phyloP scores from a whole-genome alignment of 2,113 vertebrate genomes.

The Telmatochromis sp. region DNA sequence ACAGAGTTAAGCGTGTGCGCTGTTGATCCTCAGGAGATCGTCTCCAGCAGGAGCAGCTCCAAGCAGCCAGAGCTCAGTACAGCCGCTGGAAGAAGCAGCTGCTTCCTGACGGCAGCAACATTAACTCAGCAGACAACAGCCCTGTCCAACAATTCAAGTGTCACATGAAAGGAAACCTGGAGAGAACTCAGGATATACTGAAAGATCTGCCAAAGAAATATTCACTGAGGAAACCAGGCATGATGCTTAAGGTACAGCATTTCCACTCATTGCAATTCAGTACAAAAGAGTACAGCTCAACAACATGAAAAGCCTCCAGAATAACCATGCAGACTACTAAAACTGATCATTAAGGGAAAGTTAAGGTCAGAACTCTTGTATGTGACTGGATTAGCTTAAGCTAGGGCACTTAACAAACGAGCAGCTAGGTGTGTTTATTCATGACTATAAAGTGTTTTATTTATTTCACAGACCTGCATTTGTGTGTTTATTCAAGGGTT shows the following conservation, averaged over 20 bases:
- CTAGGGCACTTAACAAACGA: neutral
- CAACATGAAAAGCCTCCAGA: neutral
- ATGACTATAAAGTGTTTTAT: neutral
- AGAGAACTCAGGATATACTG: constrained; percentile 38
- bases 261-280: neutral
- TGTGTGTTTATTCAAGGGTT: neutral
- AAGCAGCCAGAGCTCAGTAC: constrained; percentile 30
- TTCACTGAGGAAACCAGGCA: constrained; percentile 42
- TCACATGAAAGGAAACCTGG: constrained; percentile 39
- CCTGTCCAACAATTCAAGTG: constrained; percentile 39
- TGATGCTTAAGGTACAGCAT: constrained; percentile 31
- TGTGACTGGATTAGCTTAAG: neutral
- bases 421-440: neutral
- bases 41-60: constrained; percentile 37
- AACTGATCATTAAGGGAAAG: neutral
- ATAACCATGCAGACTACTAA: neutral
- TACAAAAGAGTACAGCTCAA: neutral
- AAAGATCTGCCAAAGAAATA: constrained; percentile 47
- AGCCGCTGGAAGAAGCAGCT: constrained; percentile 5
- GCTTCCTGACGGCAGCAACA: neutral
- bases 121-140: neutral
- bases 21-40: constrained; percentile 29
- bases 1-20: neutral
- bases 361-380: neutral
- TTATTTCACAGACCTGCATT: neutral